A percentile compares a stretch with the other conserved stretches of the same genome.
These are phyloP conservation scores for Setophaga coronata DNA, from an alignment of 2,113 vertebrate genomes.

Conservation along the genomic window DNA sequence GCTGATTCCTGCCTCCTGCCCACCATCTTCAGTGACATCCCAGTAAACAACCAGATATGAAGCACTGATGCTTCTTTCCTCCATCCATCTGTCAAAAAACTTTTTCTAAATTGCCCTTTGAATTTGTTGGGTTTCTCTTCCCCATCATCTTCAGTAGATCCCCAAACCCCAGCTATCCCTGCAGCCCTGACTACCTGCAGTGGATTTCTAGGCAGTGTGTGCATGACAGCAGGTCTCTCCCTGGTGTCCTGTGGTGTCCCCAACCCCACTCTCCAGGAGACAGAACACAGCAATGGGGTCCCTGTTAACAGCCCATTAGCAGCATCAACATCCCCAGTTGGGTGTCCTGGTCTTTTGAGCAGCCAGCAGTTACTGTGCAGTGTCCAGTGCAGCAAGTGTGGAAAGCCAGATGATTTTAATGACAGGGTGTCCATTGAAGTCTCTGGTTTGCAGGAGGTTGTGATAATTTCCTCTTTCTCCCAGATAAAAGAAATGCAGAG, in stretches of 20 bases:
- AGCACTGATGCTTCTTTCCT: background rate
- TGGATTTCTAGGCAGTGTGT: background rate
- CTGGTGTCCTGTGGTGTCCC: accelerated
- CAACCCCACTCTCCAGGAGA: background rate
- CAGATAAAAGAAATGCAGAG: constrained; percentile 1
- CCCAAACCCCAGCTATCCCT: background rate
- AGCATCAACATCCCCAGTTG: background rate
- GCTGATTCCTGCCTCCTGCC: background rate
- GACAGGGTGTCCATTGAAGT: background rate
- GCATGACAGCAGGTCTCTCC: background rate
- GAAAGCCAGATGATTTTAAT: background rate
- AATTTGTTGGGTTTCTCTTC: background rate
- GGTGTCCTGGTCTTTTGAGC: background rate
- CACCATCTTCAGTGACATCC: background rate
- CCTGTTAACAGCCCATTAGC: background rate
- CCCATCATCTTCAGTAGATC: background rate
- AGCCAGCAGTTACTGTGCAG: background rate
- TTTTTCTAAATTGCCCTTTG: background rate
- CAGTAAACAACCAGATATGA: background rate
- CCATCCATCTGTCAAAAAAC: background rate
- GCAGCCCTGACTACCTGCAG: background rate
- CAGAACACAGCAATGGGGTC: background rate
- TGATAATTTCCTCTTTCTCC: constrained; percentile 12
- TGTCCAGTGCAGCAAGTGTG: background rate
- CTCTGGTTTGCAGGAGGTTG: background rate